A percentile compares a stretch with the other conserved stretches of the same genome.
These are phyloP conservation scores for Diprion similis DNA, from an alignment of 1,140 invertebrate genomes.

Conservation along the genomic window DNA sequence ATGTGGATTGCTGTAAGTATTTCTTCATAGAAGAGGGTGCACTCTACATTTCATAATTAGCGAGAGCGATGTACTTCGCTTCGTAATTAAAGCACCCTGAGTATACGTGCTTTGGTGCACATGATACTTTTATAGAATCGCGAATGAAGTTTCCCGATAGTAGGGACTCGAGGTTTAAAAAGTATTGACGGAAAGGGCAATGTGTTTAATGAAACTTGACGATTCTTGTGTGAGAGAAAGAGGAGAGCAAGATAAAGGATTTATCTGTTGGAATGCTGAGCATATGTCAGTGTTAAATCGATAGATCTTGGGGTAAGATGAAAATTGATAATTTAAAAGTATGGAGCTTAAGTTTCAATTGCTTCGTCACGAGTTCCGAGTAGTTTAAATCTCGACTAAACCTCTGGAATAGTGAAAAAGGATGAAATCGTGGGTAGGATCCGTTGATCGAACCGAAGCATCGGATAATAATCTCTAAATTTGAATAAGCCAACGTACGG, in stretches of 20 bases:
- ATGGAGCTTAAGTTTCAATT: slow-evolving; percentile 1
- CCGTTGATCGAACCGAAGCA: neutral
- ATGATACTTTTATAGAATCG: too few relatives aligned
- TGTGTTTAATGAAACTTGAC: neutral
- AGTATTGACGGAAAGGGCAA: neutral
- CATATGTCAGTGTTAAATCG: neutral
- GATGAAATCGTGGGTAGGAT: neutral
- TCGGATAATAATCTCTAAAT: neutral
- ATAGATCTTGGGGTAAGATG: neutral
- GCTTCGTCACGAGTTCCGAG: slow-evolving; percentile 1
- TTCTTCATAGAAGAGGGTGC: too few relatives aligned
- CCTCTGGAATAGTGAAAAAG: neutral
- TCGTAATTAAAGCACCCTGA: too few relatives aligned
- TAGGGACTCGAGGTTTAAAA: too few relatives aligned
- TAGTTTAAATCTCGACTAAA: slow-evolving; percentile 3
- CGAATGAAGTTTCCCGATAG: too few relatives aligned
- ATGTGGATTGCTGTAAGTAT: too few relatives aligned
- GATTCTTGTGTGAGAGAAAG: neutral
- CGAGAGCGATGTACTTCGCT: too few relatives aligned
- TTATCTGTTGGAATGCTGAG: neutral
- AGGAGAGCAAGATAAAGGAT: neutral
- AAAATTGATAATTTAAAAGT: neutral
- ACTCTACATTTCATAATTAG: too few relatives aligned
- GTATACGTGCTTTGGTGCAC: too few relatives aligned
- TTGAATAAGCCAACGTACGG: slow-evolving; percentile 4